A percentile compares a stretch with the other conserved stretches of the same genome.
These are phyloP conservation scores for Riparia riparia DNA, from an alignment of 2,113 vertebrate genomes.

Conservation along the genomic window DNA sequence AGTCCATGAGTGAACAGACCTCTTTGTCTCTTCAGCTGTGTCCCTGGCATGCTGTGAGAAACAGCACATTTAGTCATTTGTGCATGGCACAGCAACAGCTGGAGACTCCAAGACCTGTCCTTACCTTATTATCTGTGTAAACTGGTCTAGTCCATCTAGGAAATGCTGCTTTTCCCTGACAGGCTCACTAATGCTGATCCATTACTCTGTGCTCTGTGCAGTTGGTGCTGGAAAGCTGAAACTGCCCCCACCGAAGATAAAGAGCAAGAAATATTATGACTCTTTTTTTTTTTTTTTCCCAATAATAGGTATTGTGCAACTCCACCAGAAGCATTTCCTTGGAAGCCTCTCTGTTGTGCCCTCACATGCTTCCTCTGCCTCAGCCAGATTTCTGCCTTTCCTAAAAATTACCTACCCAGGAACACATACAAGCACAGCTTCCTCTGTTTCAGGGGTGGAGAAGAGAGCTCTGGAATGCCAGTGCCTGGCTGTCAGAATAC, in stretches of 20 bases:
- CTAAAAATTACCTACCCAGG: neutral
- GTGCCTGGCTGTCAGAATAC: conserved; percentile 13
- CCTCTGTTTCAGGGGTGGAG: neutral
- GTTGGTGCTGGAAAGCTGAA: neutral
- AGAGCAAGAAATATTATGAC: neutral
- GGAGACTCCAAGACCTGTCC: neutral
- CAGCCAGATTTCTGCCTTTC: neutral
- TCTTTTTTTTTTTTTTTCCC: neutral
- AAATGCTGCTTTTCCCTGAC: neutral
- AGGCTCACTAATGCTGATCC: neutral
- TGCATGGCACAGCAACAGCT: neutral
- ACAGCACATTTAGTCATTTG: neutral
- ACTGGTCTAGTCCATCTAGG: neutral
- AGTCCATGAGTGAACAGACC: neutral
- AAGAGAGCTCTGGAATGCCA: neutral
- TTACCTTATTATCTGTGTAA: neutral
- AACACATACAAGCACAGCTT: neutral
- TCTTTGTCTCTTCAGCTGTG: neutral
- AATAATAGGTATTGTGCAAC: neutral
- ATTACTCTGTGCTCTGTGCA: neutral
- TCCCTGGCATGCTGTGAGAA: neutral
- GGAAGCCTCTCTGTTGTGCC: neutral
- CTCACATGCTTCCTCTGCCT: neutral
- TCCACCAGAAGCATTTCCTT: neutral
- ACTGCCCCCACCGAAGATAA: neutral